Evolutionary conservation across 2,113 vertebrate species (phyloP).

Genomic region (Onychostoma macrolepis): DNA sequence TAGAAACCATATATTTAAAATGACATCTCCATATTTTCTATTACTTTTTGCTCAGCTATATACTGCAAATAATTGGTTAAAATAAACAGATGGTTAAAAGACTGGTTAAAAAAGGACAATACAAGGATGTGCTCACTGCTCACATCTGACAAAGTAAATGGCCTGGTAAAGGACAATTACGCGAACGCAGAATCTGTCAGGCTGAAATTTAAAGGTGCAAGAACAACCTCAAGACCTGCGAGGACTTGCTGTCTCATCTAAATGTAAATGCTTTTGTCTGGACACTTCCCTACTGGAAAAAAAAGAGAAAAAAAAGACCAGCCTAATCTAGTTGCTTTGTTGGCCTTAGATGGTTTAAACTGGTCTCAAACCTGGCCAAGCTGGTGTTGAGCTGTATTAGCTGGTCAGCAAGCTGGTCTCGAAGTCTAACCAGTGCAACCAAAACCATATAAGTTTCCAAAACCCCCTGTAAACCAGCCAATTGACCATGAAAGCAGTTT

Average conservation of each 20-base stretch:
- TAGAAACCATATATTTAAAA: background rate
- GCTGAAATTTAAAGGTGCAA: background rate
- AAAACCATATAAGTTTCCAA: background rate
- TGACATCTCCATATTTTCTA: background rate
- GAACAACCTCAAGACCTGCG: background rate
- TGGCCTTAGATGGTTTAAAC: background rate
- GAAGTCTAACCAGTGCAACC: background rate
- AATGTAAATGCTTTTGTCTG: constrained; percentile 39
- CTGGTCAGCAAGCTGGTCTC: background rate
- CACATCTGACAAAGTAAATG: background rate
- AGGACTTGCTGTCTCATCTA: constrained; percentile 45
- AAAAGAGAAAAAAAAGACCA: background rate
- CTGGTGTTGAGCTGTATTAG: background rate
- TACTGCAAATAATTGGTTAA: background rate
- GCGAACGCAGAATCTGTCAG: background rate
- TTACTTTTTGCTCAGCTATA: background rate
- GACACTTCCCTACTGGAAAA: constrained; percentile 6
- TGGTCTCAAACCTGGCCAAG: background rate
- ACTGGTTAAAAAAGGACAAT: no score
- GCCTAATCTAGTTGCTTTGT: background rate
- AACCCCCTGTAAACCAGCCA: background rate
- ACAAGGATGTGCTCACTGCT: constrained; percentile 1
- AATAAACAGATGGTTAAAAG: background rate
- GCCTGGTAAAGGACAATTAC: background rate
- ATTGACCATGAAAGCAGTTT: background rate